Base-by-base conservation (phyloP, 2,888 invertebrate species). In the Phaedon cochleariae region DNA sequence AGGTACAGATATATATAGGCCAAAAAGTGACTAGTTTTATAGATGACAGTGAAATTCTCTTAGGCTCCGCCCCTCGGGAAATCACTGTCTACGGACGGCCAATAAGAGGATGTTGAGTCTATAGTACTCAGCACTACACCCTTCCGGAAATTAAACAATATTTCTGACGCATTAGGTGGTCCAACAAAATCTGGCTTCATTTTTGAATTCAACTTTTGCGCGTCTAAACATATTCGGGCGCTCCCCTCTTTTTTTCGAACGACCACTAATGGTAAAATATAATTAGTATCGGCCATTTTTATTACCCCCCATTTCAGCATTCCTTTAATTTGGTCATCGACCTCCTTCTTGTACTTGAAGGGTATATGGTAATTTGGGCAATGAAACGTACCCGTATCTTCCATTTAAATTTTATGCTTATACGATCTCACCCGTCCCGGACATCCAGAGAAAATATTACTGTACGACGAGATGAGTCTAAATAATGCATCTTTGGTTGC, bases 191-290 rank as follows among this genome's bases (percentile, higher is more conserved):
- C 68, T 31, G 52, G 59, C 53, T 62, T 51, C 48, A 69, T 62
- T n/a, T 31, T 48, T 7, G 49, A 34, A 54, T 72, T 72, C 12
- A 69, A 46, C 20, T 21, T 17, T 1, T 66, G 58, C 9, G 69
- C 67, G 34, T 71, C 69, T 46, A 73, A 20, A 55, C 72, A 73
- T n/a, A 69, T 31, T 17, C 71, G 54, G 3, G 69, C 61, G 1
- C 57, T 48, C 1, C 51, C 61, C 55, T 67, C 68, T 51, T 67
- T 68, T 54, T 72, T 74, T 9, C 41, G 59, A 1, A 69, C 69
- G 0, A 26, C 46, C 1, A 65, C 51, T 20, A 71, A 18, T 10
- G 67, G 62, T 9, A 57, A 61, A 34, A 68, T 48, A 64, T 59
- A 63, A 12, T 60, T 53, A 0, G 68, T 65, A 34, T 59, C 17